Percentiles rank a stretch among this genome's conserved stretches.
Evolutionary conservation across 1,140 invertebrate genomes (phyloP).

Genomic region (Doryteuthis pealeii): DNA sequence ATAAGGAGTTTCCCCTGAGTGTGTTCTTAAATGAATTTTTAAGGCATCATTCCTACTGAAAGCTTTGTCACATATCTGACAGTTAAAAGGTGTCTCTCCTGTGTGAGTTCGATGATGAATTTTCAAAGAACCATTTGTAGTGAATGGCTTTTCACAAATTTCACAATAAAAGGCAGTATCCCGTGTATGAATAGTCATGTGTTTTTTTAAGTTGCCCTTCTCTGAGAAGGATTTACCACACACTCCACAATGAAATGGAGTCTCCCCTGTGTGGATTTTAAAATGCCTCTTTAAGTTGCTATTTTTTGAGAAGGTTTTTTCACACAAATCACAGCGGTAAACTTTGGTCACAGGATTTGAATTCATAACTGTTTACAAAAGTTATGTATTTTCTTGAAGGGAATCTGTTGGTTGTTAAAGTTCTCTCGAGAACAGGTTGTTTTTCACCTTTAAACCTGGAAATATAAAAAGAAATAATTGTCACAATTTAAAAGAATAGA

Average conservation of each 20-base stretch:
- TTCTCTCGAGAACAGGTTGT: no score
- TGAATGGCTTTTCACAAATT: slow-evolving; percentile 16
- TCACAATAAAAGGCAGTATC: slow-evolving; percentile 17
- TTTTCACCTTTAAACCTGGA: no score
- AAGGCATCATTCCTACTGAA: slow-evolving; percentile 66
- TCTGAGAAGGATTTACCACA: slow-evolving; percentile 19
- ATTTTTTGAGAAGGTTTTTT: slow-evolving; percentile 15
- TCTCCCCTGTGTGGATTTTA: slow-evolving; percentile 24
- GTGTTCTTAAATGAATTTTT: slow-evolving; percentile 64
- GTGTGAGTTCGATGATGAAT: slow-evolving; percentile 22
- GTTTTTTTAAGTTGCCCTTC: slow-evolving; percentile 16
- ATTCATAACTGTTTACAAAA: no score
- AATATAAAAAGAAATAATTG: no score
- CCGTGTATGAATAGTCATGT: slow-evolving; percentile 17
- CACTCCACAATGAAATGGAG: slow-evolving; percentile 13
- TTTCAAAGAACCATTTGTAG: slow-evolving; percentile 10
- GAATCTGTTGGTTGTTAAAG: no score
- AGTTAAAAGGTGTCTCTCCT: slow-evolving; percentile 80
- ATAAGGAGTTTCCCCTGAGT: slow-evolving; percentile 78
- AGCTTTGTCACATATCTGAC: slow-evolving; percentile 85
- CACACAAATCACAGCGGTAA: slow-evolving; percentile 20
- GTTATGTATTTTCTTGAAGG: no score
- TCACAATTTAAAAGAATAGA: no score
- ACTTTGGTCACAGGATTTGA: no score
- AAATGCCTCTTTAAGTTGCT: slow-evolving; percentile 17